Evolutionary conservation across 2,797 vertebrate species (phyloP), one percentile per base, ranked within the genome.

Genomic region (Lindbergichthys nudifrons): DNA sequence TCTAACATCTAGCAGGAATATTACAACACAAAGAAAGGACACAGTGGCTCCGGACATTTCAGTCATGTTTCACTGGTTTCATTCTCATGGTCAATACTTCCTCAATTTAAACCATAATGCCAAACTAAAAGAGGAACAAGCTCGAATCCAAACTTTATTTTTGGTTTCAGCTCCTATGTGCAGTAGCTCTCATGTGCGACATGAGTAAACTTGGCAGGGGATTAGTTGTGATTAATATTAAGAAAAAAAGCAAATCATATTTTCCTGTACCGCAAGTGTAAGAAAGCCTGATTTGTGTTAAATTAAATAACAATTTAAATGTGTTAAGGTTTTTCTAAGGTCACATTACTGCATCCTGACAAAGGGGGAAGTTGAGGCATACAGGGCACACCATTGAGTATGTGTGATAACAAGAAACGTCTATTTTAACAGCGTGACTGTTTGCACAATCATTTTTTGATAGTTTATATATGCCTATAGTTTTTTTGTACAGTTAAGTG

Each of bases 71-170:
- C 54, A 58, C 67, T 71, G 77, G 87, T 90, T 91, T 91, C 84
- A 83, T 78, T 89, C 83, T 88, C 89, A 88, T 85, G 79, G 85
- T 88, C 81, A 81, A 18, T 58, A 91, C 91, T 95, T 95, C 94
- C 94, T 89, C 92, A 89, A 88, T 85, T 79, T 3, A 67, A 87
- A 86, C 86, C 89, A 89, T 77, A 79, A 83, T 78, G 80, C 73
- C 77, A 75, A 26, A 85, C 51, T 83, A 92, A 94, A 95, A 94
- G 87, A 80, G 93, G 94, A 95, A 95, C 92, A 84, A 82, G 57
- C 3, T 53, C 19, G 36, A 79, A 71, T 90, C 89, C 80, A 85
- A 91, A 93, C 91, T 90, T 94, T 87, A 84, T 89, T 94, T 94
- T 94, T 93, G 80, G 87, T 92, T 94, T 92, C 79, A 2, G 59